These are phyloP conservation scores for Meloidogyne hapla DNA, from an alignment of 1,140 invertebrate species.

Conservation along the genomic window DNA sequence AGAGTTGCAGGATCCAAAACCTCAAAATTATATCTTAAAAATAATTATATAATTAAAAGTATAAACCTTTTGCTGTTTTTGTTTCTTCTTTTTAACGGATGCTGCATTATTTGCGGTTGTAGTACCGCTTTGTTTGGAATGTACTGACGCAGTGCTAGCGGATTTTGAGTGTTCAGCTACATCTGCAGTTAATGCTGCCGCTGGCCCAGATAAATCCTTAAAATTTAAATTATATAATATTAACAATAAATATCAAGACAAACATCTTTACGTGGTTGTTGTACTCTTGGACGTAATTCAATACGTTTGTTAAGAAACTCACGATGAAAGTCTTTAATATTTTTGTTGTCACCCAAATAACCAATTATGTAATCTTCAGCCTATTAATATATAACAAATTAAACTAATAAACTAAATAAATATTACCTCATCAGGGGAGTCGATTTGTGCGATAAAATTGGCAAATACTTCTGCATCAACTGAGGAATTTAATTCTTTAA, in stretches of 20 bases:
- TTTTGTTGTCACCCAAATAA: conserved; percentile 49
- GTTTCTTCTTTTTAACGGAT: conserved; percentile 31
- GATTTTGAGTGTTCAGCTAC: not conserved
- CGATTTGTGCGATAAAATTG: conserved; percentile 36
- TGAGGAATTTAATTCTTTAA: conserved; percentile 42
- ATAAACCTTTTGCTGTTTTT: conserved; percentile 18
- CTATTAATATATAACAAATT: conserved; percentile 24
- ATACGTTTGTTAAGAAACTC: conserved; percentile 50
- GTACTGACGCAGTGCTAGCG: not conserved
- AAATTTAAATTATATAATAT: not conserved
- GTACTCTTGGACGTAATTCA: conserved; percentile 41
- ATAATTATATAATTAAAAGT: not conserved
- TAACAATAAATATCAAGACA: conserved; percentile 17
- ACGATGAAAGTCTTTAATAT: conserved; percentile 50
- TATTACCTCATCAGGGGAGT: conserved; percentile 47
- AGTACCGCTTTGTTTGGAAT: not conserved
- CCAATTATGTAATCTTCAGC: conserved; percentile 49
- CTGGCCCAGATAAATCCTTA: conserved; percentile 47
- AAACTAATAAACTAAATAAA: not conserved
- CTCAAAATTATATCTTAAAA: not conserved
- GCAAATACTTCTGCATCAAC: conserved; percentile 46
- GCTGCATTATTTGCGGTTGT: not conserved
- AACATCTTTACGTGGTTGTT: conserved; percentile 38
- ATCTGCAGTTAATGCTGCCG: conserved; percentile 31
- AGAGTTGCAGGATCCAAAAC: conserved; percentile 30